phyloP scores from a whole-genome alignment of 2,797 vertebrate species.

The Psittacula echo region DNA sequence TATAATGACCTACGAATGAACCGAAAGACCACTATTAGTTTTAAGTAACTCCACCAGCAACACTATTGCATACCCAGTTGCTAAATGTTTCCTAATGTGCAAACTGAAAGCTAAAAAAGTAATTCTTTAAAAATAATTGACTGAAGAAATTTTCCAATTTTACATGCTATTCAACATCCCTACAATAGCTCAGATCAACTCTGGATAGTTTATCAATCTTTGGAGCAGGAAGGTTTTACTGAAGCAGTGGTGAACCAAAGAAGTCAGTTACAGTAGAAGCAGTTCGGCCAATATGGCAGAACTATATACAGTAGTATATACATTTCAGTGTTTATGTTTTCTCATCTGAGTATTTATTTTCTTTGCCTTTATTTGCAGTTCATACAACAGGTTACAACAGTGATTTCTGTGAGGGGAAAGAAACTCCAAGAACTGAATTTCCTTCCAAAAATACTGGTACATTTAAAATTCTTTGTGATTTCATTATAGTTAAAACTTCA shows the following conservation, averaged over 20 bases:
- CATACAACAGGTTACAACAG: neutral
- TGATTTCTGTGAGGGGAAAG: neutral
- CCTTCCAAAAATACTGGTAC: neutral
- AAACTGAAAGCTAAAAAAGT: neutral
- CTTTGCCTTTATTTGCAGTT: neutral
- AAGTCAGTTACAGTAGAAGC: neutral
- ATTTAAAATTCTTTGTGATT: neutral
- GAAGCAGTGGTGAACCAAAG: neutral
- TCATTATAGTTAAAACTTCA: neutral
- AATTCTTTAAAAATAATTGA: neutral
- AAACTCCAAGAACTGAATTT: neutral
- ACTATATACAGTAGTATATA: neutral
- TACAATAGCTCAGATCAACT: neutral
- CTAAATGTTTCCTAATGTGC: neutral
- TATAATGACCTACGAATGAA: neutral
- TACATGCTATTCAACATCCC: neutral
- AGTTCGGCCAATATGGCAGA: neutral
- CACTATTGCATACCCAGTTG: neutral
- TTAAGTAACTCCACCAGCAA: neutral
- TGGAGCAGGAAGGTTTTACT: neutral
- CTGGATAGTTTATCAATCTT: neutral
- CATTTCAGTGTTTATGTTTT: neutral
- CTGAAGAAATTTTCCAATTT: neutral
- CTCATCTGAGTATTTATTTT: neutral
- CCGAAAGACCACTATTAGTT: neutral